Evolutionary conservation across 2,113 vertebrate species (phyloP).

Genomic region (Vicugna pacos): DNA sequence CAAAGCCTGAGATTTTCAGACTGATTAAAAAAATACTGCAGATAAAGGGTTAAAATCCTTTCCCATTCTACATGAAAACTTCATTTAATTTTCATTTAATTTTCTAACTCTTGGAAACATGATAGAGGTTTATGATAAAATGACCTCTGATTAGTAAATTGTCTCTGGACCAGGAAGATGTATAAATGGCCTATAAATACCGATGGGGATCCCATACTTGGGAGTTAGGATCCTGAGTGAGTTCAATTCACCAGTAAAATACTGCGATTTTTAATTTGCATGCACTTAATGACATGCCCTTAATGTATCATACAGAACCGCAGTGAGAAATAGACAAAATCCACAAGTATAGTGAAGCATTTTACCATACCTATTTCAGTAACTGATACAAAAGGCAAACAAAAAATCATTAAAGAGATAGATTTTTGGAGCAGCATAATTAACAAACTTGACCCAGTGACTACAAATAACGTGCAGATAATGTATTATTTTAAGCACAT

Average conservation of each 20-base stretch:
- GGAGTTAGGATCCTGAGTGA: not conserved
- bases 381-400: slow-evolving; percentile 3
- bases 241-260: slow-evolving; percentile 3
- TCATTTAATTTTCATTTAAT: not conserved
- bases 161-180: not conserved
- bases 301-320: not conserved
- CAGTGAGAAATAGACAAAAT: not conserved
- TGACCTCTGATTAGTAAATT: not conserved
- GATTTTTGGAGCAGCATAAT: not conserved
- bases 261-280: not conserved
- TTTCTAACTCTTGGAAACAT: not conserved
- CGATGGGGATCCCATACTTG: not conserved
- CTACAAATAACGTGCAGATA: slow-evolving; percentile 40
- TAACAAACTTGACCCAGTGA: not conserved
- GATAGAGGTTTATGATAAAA: not conserved
- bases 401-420: not conserved
- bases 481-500: not conserved
- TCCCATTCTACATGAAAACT: not conserved
- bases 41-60: not conserved
- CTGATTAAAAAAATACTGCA: not conserved
- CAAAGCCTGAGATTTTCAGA: not conserved
- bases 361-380: not conserved
- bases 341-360: not conserved
- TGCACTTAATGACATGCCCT: not conserved
- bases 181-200: not conserved